Percentiles rank a stretch among this genome's conserved stretches.
Conservation (phyloP, 2,888 invertebrate species). For the Cerastis rubricosa region DNA sequence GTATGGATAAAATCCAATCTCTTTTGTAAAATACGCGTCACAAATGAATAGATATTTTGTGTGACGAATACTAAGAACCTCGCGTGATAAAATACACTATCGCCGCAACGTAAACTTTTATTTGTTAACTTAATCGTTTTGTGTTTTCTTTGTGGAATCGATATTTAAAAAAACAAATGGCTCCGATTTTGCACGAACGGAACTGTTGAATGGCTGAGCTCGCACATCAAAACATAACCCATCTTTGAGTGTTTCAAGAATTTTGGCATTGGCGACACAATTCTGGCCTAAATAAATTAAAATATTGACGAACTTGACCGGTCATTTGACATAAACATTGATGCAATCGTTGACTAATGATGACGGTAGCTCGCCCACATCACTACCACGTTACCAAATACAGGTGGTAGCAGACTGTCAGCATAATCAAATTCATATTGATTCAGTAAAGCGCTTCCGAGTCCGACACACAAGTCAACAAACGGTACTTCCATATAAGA, state of each 20-base stretch:
- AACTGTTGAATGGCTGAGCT: not conserved
- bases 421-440: constrained; percentile 75
- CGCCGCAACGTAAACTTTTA: constrained; percentile 38
- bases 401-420: constrained; percentile 69
- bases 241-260: not conserved
- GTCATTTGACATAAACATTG: constrained; percentile 66
- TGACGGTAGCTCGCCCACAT: constrained; percentile 83
- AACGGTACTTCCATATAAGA: constrained; percentile 79
- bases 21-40: constrained; percentile 71
- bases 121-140: constrained; percentile 40
- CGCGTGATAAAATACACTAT: constrained; percentile 46
- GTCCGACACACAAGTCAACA: constrained; percentile 77
- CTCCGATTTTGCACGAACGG: not conserved
- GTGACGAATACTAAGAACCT: constrained; percentile 69
- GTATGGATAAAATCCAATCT: constrained; percentile 55
- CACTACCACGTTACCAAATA: constrained; percentile 76
- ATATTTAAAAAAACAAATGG: not conserved
- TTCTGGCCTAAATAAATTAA: constrained; percentile 37
- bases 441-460: constrained; percentile 82
- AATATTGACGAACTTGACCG: constrained; percentile 61
- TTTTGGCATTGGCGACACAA: constrained; percentile 8
- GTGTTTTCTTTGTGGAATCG: constrained; percentile 28
- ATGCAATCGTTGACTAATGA: constrained; percentile 75
- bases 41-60: constrained; percentile 60
- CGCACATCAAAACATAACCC: not conserved